A percentile compares a stretch with the other conserved stretches of the same genome.
phyloP scores from a whole-genome alignment of 2,888 invertebrate genomes.

The Coremacera marginata region DNA sequence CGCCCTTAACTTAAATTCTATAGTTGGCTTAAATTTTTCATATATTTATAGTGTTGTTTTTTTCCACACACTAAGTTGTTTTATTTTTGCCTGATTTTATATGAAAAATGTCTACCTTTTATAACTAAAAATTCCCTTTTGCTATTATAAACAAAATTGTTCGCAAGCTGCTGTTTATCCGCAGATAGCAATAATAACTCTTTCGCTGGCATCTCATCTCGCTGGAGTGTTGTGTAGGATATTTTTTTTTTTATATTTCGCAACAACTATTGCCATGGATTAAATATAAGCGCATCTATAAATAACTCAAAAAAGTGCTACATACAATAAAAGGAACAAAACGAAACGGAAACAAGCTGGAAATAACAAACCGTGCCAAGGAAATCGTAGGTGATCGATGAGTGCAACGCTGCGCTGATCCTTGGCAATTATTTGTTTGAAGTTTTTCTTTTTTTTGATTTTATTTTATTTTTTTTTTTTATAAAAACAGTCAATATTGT shows the following conservation, averaged over 20 bases:
- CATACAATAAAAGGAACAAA: not conserved
- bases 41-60: no score
- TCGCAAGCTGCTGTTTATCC: no score
- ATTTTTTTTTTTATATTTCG: not conserved
- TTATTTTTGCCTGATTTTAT: no score
- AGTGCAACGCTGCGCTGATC: not conserved
- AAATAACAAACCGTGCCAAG: not conserved
- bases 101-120: no score
- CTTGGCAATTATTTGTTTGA: not conserved
- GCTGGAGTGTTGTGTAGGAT: constrained; percentile 17
- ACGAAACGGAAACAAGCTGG: not conserved
- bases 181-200: no score
- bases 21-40: no score
- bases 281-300: constrained; percentile 25
- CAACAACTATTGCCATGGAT: constrained; percentile 1
- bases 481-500: not conserved
- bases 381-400: constrained; percentile 18
- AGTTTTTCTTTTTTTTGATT: not conserved
- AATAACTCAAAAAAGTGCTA: constrained; percentile 14
- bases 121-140: no score
- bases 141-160: no score
- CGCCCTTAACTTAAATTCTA: no score
- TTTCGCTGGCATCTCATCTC: not conserved
- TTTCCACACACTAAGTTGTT: no score
- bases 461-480: not conserved